Percentiles rank a stretch among this genome's conserved stretches.
Conservation (phyloP, 2,888 invertebrate species). For the Pandemis cinnamomeana region DNA sequence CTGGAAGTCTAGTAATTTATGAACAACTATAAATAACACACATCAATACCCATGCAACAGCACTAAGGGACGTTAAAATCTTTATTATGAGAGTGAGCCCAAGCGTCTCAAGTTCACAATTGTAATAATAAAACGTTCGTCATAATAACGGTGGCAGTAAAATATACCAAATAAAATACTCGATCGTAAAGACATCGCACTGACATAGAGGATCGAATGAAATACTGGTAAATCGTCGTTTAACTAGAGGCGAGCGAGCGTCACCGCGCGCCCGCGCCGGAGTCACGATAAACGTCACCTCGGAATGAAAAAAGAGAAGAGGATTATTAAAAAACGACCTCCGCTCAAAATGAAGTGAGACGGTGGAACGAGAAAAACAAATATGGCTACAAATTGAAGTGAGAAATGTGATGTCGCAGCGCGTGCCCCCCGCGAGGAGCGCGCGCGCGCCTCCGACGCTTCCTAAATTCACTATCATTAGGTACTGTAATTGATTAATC, state of each 20-base stretch:
- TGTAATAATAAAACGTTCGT: conserved; percentile 67
- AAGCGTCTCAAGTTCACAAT: conserved; percentile 57
- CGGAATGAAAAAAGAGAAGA: conserved; percentile 78
- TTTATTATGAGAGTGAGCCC: conserved; percentile 56
- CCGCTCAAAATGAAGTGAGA: conserved; percentile 77
- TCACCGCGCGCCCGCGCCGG: conserved; percentile 54
- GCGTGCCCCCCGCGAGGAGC: conserved; percentile 71
- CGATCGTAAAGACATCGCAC: conserved; percentile 73
- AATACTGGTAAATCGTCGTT: conserved; percentile 79
- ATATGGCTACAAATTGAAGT: conserved; percentile 78
- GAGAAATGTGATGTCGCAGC: conserved; percentile 78
- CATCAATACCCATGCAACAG: conserved; percentile 25
- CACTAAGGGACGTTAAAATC: conserved; percentile 51
- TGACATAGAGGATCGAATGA: conserved; percentile 77
- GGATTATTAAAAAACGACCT: conserved; percentile 71
- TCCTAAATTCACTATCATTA: conserved; percentile 57
- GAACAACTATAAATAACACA: conserved; percentile 28
- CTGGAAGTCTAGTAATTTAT: conserved; percentile 27
- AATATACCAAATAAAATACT: conserved; percentile 79
- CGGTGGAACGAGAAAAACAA: conserved; percentile 73
- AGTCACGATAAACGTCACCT: conserved; percentile 81
- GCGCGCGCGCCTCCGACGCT: conserved; percentile 52
- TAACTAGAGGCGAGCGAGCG: conserved; percentile 69
- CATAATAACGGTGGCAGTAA: conserved; percentile 80
- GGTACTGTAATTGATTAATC: conserved; percentile 72